Conservation (phyloP, 2,888 invertebrate species). For the Nomada fucata region DNA sequence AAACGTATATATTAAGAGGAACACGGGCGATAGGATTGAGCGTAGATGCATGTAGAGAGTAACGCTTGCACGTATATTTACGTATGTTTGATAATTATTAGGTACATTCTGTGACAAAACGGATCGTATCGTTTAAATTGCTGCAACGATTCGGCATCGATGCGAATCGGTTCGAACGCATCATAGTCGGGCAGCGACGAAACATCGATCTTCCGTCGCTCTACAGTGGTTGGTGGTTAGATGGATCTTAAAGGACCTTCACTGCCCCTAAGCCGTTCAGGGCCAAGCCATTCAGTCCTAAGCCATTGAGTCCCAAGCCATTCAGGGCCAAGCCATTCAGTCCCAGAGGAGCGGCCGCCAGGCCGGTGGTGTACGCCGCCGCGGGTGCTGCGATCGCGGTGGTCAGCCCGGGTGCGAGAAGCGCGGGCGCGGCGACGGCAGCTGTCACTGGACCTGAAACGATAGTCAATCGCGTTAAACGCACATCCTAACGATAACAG, state of each 20-base stretch:
- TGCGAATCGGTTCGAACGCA: not conserved
- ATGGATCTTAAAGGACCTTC: slow-evolving; percentile 55
- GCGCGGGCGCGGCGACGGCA: slow-evolving; percentile 35
- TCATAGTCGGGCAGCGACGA: slow-evolving; percentile 11
- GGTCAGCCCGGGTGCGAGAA: slow-evolving; percentile 51
- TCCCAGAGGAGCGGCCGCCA: slow-evolving; percentile 34
- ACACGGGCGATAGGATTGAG: no score
- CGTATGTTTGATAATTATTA: slow-evolving; percentile 44
- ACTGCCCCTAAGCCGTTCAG: slow-evolving; percentile 57
- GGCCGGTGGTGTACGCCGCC: slow-evolving; percentile 42
- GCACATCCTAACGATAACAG: not conserved
- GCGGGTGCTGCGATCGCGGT: slow-evolving; percentile 34
- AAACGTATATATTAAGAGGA: no score
- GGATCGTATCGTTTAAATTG: slow-evolving; percentile 29
- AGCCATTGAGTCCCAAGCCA: slow-evolving; percentile 60
- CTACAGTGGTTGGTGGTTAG: not conserved
- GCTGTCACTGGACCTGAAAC: slow-evolving; percentile 54
- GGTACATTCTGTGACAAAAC: slow-evolving; percentile 58
- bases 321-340: slow-evolving; percentile 59
- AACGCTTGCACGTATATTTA: slow-evolving; percentile 45
- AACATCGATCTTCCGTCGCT: slow-evolving; percentile 18
- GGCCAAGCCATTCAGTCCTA: slow-evolving; percentile 58
- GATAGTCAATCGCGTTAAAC: not conserved
- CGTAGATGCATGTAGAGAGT: no score
- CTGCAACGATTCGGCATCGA: slow-evolving; percentile 18